Evolutionary conservation across 2,888 invertebrate genomes (phyloP).

Genomic region (Phaedon cochleariae): DNA sequence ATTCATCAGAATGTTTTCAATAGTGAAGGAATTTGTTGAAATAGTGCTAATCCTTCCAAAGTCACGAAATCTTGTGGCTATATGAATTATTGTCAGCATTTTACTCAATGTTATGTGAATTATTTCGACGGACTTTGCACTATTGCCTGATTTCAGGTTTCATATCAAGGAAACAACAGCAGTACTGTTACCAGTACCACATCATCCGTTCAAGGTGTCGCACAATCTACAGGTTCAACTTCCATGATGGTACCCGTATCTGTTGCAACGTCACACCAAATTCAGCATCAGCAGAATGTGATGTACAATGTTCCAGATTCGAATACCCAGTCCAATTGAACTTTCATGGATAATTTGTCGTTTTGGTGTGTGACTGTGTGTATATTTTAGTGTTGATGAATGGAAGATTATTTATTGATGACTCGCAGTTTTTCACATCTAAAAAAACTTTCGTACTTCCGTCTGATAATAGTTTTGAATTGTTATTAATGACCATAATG

Average conservation of each 20-base stretch:
- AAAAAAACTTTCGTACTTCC: not conserved
- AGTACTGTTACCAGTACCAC: slow-evolving; percentile 60
- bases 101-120: too few species aligned
- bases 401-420: slow-evolving; percentile 10
- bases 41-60: too few species aligned
- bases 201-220: slow-evolving; percentile 45
- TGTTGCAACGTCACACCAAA: slow-evolving; percentile 38
- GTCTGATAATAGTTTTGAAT: not conserved
- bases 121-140: too few species aligned
- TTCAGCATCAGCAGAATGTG: slow-evolving; percentile 42
- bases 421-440: not conserved
- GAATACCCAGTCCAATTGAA: slow-evolving; percentile 44
- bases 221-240: slow-evolving; percentile 41
- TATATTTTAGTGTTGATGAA: slow-evolving; percentile 10
- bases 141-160: too few species aligned
- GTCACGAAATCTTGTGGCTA: too few species aligned
- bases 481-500: too few species aligned
- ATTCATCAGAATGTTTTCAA: too few species aligned
- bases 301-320: slow-evolving; percentile 50
- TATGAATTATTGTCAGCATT: not conserved
- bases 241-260: slow-evolving; percentile 53
- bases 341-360: not conserved
- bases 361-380: not conserved
- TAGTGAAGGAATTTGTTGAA: too few species aligned
- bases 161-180: slow-evolving; percentile 43